Conservation (phyloP, 2,797 vertebrate genomes). For the Zalophus californianus region DNA sequence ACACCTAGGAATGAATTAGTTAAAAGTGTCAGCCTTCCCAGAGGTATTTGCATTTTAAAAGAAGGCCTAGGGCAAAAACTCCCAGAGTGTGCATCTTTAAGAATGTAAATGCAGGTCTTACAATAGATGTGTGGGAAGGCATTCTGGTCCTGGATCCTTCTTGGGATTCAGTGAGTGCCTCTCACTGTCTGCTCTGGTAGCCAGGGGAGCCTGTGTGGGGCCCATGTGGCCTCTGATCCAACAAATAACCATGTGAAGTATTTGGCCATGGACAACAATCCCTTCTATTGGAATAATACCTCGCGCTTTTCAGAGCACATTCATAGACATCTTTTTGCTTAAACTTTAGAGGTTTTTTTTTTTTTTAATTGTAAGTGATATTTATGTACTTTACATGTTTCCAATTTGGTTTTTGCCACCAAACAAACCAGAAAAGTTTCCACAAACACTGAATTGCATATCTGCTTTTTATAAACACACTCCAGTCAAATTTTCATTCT, state of each 20-base stretch:
- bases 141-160: neutral
- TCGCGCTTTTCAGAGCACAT: neutral
- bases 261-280: no score
- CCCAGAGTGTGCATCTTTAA: neutral
- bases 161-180: neutral
- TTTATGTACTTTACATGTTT: slow-evolving; percentile 24
- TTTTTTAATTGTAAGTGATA: slow-evolving; percentile 44
- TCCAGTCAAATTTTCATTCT: neutral
- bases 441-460: slow-evolving; percentile 31
- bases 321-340: neutral
- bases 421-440: slow-evolving; percentile 60
- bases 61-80: slow-evolving; percentile 29
- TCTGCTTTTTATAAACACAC: slow-evolving; percentile 30
- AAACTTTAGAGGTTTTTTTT: neutral
- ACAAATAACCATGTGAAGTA: neutral
- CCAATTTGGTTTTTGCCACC: slow-evolving; percentile 48
- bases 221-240: rapidly evolving
- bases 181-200: neutral
- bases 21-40: neutral
- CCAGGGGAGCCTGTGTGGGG: neutral
- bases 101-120: neutral
- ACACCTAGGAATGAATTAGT: neutral
- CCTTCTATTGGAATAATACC: neutral
- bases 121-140: neutral
- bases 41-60: slow-evolving; percentile 55